Base-by-base conservation (phyloP, 2,888 invertebrate genomes). In the Acheta domesticus region DNA sequence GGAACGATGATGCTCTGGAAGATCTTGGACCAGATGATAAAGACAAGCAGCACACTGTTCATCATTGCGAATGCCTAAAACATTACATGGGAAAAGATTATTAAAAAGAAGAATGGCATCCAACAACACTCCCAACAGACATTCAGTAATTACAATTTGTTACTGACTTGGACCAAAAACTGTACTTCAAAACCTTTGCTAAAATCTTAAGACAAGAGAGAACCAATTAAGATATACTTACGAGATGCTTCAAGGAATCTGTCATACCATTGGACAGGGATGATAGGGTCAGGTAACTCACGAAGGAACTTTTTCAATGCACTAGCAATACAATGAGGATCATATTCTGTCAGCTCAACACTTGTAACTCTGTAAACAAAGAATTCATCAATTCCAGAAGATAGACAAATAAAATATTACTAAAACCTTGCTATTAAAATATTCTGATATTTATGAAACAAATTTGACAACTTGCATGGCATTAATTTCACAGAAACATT, bases 201-300 rank as follows among this genome's bases (percentile, higher is more conserved):
- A 36, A 36, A 36, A 36, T 36, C 36, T 8, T 36, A 8, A 36
- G 36, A 36, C 8, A 36, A 5, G 36, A 1, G 36, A 36, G 36
- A 36, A 36, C 36, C 36, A 36, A 36, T 36, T 36, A 36, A 36
- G 8, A 36, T 36, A 19, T 16, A 62, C 87, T 85, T 83, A 88
- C 89, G 86, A 82, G 88, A 87, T 21, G 90, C 89, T 83, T 90
- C 91, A 80, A 94, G 88, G 85, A 94, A 93, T 83, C 89, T 88
- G 83, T 92, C 92, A 85, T 94, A 94, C 89, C 91, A 91, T 84
- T 91, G 90, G 62, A 93, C 92, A 48, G 93, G 94, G 83, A 94
- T 92, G 79, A 94, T 88, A 8, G 94, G 93, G 86, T 94, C 93
- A 1, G 93, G 93, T 82, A 94, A 86, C 85, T 94, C 93, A 77